Percentiles rank a stretch among this genome's conserved stretches.
These are phyloP conservation scores for Chloroceryle inda DNA, from an alignment of 2,797 vertebrate species.

Conservation along the genomic window DNA sequence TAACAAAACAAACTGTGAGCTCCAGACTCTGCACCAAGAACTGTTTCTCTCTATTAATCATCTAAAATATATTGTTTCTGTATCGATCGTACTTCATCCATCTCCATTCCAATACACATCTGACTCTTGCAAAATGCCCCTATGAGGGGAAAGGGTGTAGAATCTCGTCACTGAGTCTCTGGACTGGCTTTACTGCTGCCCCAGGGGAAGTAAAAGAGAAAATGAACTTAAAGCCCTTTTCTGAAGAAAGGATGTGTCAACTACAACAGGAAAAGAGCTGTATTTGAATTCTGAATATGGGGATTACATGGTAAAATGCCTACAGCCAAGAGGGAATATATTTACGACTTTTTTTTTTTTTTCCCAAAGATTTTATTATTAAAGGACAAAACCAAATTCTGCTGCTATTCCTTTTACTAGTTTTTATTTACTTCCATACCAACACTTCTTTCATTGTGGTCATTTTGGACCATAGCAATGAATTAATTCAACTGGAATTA, in stretches of 20 bases:
- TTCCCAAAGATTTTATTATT: background rate
- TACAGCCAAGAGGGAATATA: fast-evolving
- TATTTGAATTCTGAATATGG: background rate
- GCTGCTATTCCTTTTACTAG: background rate
- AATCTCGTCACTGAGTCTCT: background rate
- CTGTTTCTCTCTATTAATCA: background rate
- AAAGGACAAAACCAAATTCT: background rate
- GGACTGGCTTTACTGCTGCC: background rate
- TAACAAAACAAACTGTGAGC: background rate
- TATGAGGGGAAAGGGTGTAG: background rate
- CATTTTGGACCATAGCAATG: background rate
- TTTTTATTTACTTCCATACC: background rate
- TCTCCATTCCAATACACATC: background rate
- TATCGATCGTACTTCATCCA: background rate
- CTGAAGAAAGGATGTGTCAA: background rate
- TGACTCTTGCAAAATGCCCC: background rate
- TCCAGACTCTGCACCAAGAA: background rate
- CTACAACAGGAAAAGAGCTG: background rate
- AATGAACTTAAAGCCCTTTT: background rate
- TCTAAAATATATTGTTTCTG: background rate
- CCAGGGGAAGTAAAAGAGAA: background rate
- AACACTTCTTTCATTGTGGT: background rate
- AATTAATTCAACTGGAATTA: background rate
- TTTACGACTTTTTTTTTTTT: background rate
- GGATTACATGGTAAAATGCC: background rate